Base-by-base conservation (phyloP, 1,140 invertebrate species). In the Drosophila sulfurigaster region DNA sequence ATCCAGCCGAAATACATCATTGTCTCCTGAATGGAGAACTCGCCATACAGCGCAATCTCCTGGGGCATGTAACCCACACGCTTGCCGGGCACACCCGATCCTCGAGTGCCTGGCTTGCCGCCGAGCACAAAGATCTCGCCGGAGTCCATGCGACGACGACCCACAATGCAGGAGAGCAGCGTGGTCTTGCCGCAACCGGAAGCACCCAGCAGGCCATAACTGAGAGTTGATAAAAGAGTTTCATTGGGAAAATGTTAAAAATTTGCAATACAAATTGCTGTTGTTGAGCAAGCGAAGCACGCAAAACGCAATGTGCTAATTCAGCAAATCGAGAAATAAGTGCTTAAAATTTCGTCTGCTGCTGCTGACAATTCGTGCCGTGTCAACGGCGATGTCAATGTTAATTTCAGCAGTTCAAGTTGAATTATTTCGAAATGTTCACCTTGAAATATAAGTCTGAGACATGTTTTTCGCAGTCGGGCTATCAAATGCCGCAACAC, bases 1-100 rank as follows among this genome's bases (percentile, higher is more conserved):
- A 99, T 96, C 95, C 97, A 97, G n/a, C 98, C 98, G 93, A 99
- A 99, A 92, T 99, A 99, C 94, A 97, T 95, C 95, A 99, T 96
- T 0, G 98, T 99, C 92, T 99, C 98, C 68, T 95, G 95, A 72
- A 99, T 99, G 0, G 97, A 97, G 93, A 99, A 98, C 93, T 99
- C 98, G 1, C 97, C 97, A 92, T 98, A 99, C 0, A 99, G 93
- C 0, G 98, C 98, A 20, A 98, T 97, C 93, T 99, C 98, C 93
- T 98, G 96, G 0, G 96, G 96, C 96, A 96, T 96, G 91, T 97
- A 96, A 6, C 96, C 96, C 11, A 96, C 97, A 7, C 97, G 94
- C 87, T 97, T 97, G 8, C 98, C 98, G 1, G 98, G 98, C 2
- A 98, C 97, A 1, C 97, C 97, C 0, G 96, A 96, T 2, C 96